These are phyloP conservation scores for Rhingia rostrata DNA, from an alignment of 2,888 invertebrate genomes.

Conservation along the genomic window DNA sequence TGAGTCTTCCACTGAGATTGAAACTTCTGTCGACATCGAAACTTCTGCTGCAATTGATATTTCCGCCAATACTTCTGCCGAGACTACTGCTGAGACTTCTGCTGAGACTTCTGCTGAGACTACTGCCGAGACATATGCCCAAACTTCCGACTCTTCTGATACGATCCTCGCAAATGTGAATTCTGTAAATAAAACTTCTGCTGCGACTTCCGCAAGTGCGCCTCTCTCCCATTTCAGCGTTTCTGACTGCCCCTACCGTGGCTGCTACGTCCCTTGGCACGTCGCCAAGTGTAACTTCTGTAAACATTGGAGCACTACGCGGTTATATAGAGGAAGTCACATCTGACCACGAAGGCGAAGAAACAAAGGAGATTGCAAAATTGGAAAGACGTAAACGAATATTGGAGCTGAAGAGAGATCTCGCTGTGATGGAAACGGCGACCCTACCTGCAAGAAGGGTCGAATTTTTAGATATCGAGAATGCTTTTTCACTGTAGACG, in stretches of 20 bases:
- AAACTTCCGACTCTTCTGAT: no score
- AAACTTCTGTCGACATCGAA: neutral
- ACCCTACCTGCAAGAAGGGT: neutral
- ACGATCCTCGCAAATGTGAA: no score
- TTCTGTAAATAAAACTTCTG: neutral
- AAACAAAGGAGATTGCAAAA: neutral
- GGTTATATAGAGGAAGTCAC: neutral
- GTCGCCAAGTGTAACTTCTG: no score
- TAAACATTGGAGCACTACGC: no score
- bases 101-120: neutral
- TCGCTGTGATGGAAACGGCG: neutral
- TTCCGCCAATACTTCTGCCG: neutral
- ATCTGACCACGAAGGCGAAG: neutral
- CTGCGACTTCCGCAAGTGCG: neutral
- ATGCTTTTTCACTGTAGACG: neutral
- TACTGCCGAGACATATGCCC: neutral
- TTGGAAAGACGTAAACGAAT: neutral
- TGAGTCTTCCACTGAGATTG: neutral
- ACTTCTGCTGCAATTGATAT: neutral
- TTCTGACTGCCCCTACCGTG: no score
- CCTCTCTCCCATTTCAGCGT: no score
- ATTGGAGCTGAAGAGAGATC: neutral
- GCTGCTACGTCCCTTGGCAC: no score
- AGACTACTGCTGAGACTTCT: neutral
- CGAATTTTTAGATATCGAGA: neutral